These are phyloP conservation scores for Hylyphantes graminicola DNA, from an alignment of 1,140 invertebrate species.

Conservation along the genomic window DNA sequence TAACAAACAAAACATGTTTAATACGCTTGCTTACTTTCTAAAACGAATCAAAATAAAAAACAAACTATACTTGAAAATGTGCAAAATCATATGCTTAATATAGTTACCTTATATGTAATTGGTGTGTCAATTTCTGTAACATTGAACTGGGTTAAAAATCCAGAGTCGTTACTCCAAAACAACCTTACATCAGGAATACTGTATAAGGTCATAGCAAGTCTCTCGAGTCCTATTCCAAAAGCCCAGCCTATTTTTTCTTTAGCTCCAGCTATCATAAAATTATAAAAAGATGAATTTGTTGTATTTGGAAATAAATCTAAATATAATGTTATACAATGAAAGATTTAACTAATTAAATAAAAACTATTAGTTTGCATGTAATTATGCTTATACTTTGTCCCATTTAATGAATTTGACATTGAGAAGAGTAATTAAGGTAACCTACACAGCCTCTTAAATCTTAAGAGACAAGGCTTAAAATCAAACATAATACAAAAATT, in stretches of 20 bases:
- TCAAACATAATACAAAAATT: no score
- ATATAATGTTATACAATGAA: neutral
- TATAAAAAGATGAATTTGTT: neutral
- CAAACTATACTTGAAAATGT: no score
- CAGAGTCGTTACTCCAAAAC: slow-evolving; percentile 91
- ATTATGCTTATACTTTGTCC: no score
- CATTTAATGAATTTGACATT: no score
- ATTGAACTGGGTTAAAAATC: slow-evolving; percentile 92
- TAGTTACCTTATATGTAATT: slow-evolving; percentile 75
- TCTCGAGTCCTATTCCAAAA: slow-evolving; percentile 95
- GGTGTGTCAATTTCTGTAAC: slow-evolving; percentile 76
- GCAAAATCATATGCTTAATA: neutral
- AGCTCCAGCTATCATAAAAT: slow-evolving; percentile 75
- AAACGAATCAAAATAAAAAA: no score
- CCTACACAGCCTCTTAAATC: no score
- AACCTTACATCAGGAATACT: slow-evolving; percentile 95
- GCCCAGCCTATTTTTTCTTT: slow-evolving; percentile 94
- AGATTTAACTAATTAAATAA: no score
- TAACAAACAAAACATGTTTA: no score
- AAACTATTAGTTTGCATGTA: no score
- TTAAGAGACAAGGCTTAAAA: no score
- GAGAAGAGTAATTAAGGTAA: no score
- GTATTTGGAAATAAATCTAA: neutral
- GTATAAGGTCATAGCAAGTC: slow-evolving; percentile 96
- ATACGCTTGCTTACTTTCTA: no score